Percentiles rank a stretch among this genome's conserved stretches.
Conservation (phyloP, 2,888 invertebrate genomes). For the Ophraella communa region DNA sequence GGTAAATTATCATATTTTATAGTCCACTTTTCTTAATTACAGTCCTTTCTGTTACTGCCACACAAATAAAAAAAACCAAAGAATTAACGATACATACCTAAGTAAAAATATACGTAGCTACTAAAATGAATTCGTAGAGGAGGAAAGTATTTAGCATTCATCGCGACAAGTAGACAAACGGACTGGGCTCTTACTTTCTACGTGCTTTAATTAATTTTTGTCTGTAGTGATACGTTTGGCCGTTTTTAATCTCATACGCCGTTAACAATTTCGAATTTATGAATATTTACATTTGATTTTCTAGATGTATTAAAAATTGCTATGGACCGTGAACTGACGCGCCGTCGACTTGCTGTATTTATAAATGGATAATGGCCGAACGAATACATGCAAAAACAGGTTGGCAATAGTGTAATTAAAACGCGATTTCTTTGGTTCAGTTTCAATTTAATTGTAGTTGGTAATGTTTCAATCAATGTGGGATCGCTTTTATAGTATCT, state of each 20-base stretch:
- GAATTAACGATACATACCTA: no score
- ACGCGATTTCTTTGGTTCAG: no score
- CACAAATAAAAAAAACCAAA: not conserved
- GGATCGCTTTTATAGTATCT: no score
- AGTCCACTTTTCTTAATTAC: not conserved
- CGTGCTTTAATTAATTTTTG: slow-evolving; percentile 50
- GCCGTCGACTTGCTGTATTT: no score
- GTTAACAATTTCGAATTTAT: slow-evolving; percentile 45
- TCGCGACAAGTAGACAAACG: slow-evolving; percentile 42
- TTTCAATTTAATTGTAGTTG: no score
- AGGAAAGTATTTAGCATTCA: slow-evolving; percentile 43
- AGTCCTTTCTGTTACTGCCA: not conserved
- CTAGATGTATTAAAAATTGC: slow-evolving; percentile 38
- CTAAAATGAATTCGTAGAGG: slow-evolving; percentile 23
- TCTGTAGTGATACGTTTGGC: slow-evolving; percentile 42
- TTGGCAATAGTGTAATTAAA: not conserved
- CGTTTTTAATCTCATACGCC: slow-evolving; percentile 41
- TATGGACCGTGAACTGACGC: slow-evolving; percentile 17
- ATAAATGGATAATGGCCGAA: slow-evolving; percentile 14
- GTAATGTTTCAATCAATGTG: no score
- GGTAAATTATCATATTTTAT: not conserved
- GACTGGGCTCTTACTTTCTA: slow-evolving; percentile 37
- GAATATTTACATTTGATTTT: slow-evolving; percentile 44
- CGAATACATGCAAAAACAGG: not conserved
- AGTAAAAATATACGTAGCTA: not conserved